These are phyloP conservation scores for Clupea harengus DNA, from an alignment of 2,113 vertebrate species.

Conservation along the genomic window DNA sequence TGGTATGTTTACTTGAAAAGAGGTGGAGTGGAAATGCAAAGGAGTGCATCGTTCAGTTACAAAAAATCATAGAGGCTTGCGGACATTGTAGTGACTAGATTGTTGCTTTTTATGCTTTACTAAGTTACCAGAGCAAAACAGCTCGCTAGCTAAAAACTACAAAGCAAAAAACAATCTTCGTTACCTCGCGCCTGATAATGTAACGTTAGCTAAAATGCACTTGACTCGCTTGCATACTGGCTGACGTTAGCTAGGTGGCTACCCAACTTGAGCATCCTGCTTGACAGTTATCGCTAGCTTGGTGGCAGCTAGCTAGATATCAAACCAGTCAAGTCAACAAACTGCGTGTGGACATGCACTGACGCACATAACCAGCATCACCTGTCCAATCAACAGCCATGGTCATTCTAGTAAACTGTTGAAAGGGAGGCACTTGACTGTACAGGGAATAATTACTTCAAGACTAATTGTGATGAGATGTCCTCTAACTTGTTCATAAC, in stretches of 20 bases:
- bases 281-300: slow-evolving; percentile 2
- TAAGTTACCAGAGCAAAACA: background rate
- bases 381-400: background rate
- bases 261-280: background rate
- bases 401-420: background rate
- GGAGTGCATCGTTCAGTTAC: background rate
- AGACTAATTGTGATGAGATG: background rate
- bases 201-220: background rate
- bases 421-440: background rate
- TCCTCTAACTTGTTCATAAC: slow-evolving; percentile 7
- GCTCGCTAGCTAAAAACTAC: background rate
- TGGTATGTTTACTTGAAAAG: no score
- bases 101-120: background rate
- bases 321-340: background rate
- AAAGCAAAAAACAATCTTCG: background rate
- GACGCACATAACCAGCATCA: slow-evolving; percentile 1
- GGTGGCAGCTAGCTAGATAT: background rate
- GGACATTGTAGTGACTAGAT: background rate
- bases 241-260: background rate
- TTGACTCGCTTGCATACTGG: background rate
- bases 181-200: background rate
- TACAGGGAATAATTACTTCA: background rate
- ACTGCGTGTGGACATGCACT: slow-evolving; percentile 8
- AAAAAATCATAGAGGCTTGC: background rate
- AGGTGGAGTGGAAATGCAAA: no score